Conservation (phyloP, 2,888 invertebrate genomes). For the Allophyes oxyacanthae region DNA sequence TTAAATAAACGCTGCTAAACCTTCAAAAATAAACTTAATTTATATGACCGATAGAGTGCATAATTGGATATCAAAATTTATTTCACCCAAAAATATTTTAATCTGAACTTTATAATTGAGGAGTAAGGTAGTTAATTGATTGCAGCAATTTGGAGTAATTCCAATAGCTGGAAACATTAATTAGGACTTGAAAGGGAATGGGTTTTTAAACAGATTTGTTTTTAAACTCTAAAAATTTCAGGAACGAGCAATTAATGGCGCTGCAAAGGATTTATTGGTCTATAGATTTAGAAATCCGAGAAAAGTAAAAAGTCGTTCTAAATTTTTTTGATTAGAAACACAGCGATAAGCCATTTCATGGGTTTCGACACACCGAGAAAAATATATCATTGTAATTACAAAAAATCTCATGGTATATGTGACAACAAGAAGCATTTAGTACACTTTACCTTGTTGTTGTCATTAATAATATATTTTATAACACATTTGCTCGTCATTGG, state of each 20-base stretch:
- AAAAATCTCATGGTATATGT: no score
- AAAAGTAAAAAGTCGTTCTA: no score
- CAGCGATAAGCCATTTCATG: no score
- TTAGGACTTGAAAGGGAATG: slow-evolving; percentile 35
- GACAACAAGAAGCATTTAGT: no score
- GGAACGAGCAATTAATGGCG: slow-evolving; percentile 6
- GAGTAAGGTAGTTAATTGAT: slow-evolving; percentile 17
- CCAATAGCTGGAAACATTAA: slow-evolving; percentile 31
- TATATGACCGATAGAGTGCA: fast-evolving
- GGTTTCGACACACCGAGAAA: no score
- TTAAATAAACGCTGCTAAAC: slow-evolving; percentile 1
- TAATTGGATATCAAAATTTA: not conserved
- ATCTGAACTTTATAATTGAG: slow-evolving; percentile 26
- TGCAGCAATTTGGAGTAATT: slow-evolving; percentile 23
- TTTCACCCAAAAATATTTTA: not conserved
- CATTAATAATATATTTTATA: no score
- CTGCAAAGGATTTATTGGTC: not conserved
- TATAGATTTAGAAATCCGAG: no score
- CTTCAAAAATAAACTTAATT: not conserved
- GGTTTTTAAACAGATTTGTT: slow-evolving; percentile 40
- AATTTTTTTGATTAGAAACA: no score
- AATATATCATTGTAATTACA: no score
- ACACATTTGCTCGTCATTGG: no score
- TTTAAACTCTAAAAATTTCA: slow-evolving; percentile 25
- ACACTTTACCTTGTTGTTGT: no score